Percentiles rank a stretch among this genome's conserved stretches.
These are phyloP conservation scores for Hofmannophila pseudospretella DNA, from an alignment of 2,888 invertebrate species.

Conservation along the genomic window DNA sequence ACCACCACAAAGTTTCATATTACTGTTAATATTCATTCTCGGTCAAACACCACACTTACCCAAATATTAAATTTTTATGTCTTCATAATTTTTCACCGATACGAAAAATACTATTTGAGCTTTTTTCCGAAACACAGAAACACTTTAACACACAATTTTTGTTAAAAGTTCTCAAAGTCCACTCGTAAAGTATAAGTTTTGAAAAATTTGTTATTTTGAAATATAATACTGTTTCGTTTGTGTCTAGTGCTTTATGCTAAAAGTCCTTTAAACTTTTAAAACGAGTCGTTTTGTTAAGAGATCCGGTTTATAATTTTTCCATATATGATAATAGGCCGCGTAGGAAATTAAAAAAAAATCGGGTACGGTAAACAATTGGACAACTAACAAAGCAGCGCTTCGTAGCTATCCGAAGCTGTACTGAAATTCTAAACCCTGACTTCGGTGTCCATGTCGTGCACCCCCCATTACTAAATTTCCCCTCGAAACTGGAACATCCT, in stretches of 20 bases:
- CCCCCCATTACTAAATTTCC: slow-evolving; percentile 77
- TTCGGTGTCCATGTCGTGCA: slow-evolving; percentile 74
- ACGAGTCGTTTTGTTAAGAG: slow-evolving; percentile 14
- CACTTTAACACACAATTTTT: slow-evolving; percentile 15
- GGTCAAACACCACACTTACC: slow-evolving; percentile 67
- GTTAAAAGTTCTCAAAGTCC: slow-evolving; percentile 12
- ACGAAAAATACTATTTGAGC: slow-evolving; percentile 20
- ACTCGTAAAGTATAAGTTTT: slow-evolving; percentile 12
- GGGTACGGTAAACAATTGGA: slow-evolving; percentile 65
- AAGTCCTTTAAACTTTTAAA: slow-evolving; percentile 7
- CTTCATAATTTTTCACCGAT: slow-evolving; percentile 19
- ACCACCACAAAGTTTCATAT: slow-evolving; percentile 55
- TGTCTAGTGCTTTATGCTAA: slow-evolving; percentile 8
- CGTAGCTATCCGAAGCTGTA: slow-evolving; percentile 76
- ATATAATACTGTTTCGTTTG: slow-evolving; percentile 37
- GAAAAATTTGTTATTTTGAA: slow-evolving; percentile 25
- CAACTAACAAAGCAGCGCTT: slow-evolving; percentile 72
- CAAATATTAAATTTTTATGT: slow-evolving; percentile 31
- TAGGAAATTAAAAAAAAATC: slow-evolving; percentile 55
- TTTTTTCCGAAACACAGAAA: slow-evolving; percentile 29
- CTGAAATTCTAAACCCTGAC: slow-evolving; percentile 77
- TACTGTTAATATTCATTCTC: slow-evolving; percentile 53
- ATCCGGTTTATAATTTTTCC: slow-evolving; percentile 23
- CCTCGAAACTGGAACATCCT: slow-evolving; percentile 29
- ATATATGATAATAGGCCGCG: slow-evolving; percentile 36